Conservation (phyloP, 2,888 invertebrate genomes). For the Drosophila heteroneura region DNA sequence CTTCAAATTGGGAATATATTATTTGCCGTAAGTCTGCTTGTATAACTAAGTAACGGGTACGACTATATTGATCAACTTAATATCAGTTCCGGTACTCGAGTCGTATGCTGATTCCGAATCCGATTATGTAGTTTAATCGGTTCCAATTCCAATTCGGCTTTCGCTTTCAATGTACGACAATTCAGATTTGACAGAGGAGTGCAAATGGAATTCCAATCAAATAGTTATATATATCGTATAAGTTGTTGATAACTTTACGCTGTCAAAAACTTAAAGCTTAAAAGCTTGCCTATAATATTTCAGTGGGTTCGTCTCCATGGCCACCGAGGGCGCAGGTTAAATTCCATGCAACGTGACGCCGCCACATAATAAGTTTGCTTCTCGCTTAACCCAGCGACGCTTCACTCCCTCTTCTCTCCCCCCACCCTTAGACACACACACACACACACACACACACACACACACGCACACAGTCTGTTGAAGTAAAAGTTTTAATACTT, state of each 20-base stretch:
- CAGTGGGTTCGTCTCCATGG: neutral
- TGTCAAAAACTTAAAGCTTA: neutral
- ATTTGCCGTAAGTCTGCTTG: neutral
- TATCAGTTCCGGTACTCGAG: neutral
- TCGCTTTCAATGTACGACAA: neutral
- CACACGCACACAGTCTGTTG: conserved; percentile 1
- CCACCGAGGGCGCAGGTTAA: neutral
- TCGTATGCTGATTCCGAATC: neutral
- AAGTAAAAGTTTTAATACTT: conserved; percentile 10
- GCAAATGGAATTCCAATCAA: neutral
- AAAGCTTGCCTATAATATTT: neutral
- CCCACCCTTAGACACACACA: neutral
- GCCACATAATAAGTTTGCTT: neutral
- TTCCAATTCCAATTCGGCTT: neutral
- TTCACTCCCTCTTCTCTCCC: too few relatives aligned
- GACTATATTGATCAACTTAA: neutral
- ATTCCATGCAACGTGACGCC: neutral
- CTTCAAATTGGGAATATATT: neutral
- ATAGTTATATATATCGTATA: neutral
- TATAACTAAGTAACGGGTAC: neutral
- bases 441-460: neutral
- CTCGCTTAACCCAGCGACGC: neutral
- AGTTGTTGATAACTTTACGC: neutral
- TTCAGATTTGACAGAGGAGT: neutral
- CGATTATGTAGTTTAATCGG: neutral